A percentile compares a stretch with the other conserved stretches of the same genome.
phyloP scores from a whole-genome alignment of 2,113 vertebrate genomes.

The Sclerurus mexicanus region DNA sequence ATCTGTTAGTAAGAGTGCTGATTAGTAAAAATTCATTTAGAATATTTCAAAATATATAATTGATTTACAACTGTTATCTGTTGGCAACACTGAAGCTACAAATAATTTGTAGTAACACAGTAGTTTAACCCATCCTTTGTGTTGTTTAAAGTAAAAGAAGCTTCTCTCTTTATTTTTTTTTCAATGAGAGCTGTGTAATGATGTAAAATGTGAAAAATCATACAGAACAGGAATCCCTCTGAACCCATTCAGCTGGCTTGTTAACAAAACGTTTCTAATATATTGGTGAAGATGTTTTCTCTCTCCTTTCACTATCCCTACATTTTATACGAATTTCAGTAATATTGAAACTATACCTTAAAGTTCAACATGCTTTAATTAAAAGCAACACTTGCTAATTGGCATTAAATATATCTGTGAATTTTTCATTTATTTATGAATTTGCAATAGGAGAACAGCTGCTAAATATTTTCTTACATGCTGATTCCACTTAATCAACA shows the following conservation, averaged over 20 bases:
- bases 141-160: slow-evolving; percentile 40
- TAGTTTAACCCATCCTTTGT: slow-evolving; percentile 39
- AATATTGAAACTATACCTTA: neutral
- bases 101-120: slow-evolving; percentile 50
- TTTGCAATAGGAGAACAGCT: slow-evolving; percentile 41
- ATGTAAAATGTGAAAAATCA: neutral
- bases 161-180: neutral
- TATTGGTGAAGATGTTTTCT: slow-evolving; percentile 9
- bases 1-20: slow-evolving; percentile 3
- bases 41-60: slow-evolving; percentile 44
- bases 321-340: slow-evolving; percentile 37
- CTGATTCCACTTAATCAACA: slow-evolving; percentile 32
- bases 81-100: slow-evolving; percentile 38
- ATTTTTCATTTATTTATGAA: slow-evolving; percentile 38
- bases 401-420: slow-evolving; percentile 62
- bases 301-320: neutral
- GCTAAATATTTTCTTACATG: slow-evolving; percentile 61
- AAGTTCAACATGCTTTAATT: slow-evolving; percentile 38
- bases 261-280: slow-evolving; percentile 51
- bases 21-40: slow-evolving; percentile 59
- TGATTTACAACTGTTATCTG: slow-evolving; percentile 47
- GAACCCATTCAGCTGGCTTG: slow-evolving; percentile 13
- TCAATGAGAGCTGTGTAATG: neutral
- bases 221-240: neutral
- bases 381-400: slow-evolving; percentile 63